Percentiles rank a stretch among this genome's conserved stretches.
These are phyloP conservation scores for Gallinago solitaria DNA, from an alignment of 2,797 vertebrate species.

Conservation along the genomic window DNA sequence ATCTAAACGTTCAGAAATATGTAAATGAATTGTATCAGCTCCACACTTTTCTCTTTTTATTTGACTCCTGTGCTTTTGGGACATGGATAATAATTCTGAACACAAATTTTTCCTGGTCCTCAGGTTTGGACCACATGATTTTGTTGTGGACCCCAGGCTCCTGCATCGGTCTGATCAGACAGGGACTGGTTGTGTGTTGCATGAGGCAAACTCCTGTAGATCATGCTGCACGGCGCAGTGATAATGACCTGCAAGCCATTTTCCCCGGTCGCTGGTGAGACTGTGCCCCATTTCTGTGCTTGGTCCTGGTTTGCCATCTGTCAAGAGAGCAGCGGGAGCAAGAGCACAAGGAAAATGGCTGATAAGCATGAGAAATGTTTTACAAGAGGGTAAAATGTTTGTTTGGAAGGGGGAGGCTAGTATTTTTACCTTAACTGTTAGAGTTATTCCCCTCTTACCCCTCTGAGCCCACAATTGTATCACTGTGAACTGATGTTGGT, in stretches of 20 bases:
- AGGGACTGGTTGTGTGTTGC: background rate
- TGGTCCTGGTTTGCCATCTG: background rate
- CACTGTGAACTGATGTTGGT: background rate
- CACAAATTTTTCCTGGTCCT: background rate
- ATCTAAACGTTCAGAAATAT: background rate
- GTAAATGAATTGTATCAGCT: background rate
- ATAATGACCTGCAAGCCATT: background rate
- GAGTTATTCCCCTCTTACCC: background rate
- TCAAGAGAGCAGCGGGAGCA: background rate
- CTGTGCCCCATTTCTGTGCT: background rate
- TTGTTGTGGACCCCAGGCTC: background rate
- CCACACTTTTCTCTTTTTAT: background rate
- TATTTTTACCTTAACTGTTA: background rate
- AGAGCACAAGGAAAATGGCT: background rate
- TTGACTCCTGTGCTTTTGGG: background rate
- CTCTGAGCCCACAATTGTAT: background rate
- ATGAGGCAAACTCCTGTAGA: background rate
- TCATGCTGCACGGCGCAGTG: background rate
- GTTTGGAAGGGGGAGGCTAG: background rate
- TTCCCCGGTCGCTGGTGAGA: background rate
- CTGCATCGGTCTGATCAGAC: background rate
- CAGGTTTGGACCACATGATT: background rate
- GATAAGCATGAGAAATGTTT: background rate
- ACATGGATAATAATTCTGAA: background rate
- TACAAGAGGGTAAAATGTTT: background rate